Conservation (phyloP, 2,113 vertebrate genomes). For the Myiagra hebetior region DNA sequence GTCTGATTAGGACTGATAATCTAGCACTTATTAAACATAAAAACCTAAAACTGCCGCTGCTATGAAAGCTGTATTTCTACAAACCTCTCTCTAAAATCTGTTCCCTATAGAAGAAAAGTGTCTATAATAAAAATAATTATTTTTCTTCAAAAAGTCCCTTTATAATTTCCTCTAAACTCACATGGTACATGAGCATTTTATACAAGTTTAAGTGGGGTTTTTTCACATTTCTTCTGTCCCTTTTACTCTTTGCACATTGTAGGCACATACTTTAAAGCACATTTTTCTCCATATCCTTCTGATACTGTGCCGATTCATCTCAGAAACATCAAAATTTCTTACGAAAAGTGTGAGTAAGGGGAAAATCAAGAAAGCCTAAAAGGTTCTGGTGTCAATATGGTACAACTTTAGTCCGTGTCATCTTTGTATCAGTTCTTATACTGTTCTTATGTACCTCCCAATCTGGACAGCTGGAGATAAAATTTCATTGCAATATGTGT, state of each 20-base stretch:
- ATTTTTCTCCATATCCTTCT: not conserved
- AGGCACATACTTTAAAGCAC: rapidly evolving
- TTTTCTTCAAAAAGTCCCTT: not conserved
- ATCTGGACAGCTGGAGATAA: not conserved
- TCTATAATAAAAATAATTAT: not conserved
- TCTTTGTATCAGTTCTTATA: not conserved
- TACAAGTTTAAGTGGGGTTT: not conserved
- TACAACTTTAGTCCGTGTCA: not conserved
- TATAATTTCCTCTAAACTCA: not conserved
- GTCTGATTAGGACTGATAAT: not conserved
- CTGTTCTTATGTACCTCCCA: not conserved
- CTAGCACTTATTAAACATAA: not conserved
- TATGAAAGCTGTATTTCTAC: not conserved
- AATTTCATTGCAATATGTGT: not conserved
- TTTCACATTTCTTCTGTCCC: not conserved
- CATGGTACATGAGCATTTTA: not conserved
- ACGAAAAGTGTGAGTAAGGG: not conserved
- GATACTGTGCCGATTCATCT: rapidly evolving
- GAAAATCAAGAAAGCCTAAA: not conserved
- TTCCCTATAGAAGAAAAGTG: not conserved
- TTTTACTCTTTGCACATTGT: not conserved
- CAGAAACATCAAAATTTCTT: not conserved
- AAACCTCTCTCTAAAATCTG: not conserved
- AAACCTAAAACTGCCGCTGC: not conserved
- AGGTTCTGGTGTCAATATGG: not conserved